Evolutionary conservation across 2,797 vertebrate genomes (phyloP).

Genomic region (Coluber constrictor): DNA sequence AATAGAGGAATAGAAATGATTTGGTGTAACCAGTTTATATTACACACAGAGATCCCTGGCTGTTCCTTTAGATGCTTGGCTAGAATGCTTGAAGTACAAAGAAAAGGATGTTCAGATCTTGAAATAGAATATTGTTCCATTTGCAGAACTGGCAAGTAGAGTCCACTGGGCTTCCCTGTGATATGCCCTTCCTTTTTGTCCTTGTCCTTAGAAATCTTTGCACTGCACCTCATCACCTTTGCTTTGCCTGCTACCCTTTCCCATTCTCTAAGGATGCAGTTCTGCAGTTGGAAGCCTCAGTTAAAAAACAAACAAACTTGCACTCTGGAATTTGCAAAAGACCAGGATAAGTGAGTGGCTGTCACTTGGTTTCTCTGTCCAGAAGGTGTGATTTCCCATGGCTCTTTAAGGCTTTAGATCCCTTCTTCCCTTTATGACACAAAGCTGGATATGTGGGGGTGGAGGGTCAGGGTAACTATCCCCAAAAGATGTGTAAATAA

Average conservation of each 20-base stretch:
- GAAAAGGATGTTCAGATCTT: neutral
- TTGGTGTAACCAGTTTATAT: neutral
- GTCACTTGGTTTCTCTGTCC: conserved; percentile 24
- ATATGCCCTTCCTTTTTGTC: neutral
- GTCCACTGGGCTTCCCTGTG: neutral
- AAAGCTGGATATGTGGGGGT: conserved; percentile 10
- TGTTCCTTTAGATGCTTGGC: neutral
- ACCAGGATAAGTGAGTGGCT: neutral
- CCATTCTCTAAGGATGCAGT: neutral
- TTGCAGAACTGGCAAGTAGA: neutral
- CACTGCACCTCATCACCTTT: neutral
- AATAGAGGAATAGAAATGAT: neutral
- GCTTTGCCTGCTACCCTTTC: neutral
- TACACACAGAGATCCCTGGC: neutral
- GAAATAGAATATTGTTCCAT: neutral
- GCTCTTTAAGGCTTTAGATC: neutral
- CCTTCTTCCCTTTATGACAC: conserved; percentile 22
- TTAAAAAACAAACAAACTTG: neutral
- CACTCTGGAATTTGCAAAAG: neutral
- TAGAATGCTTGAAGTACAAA: neutral
- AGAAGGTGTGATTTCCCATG: conserved; percentile 8
- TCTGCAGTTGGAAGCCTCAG: neutral
- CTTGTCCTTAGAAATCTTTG: neutral
- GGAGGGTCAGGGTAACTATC: neutral
- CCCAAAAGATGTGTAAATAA: conserved; percentile 11